A percentile compares a stretch with the other conserved stretches of the same genome.
Evolutionary conservation across 2,888 invertebrate genomes (phyloP).

Genomic region (Nymphalis c-album): DNA sequence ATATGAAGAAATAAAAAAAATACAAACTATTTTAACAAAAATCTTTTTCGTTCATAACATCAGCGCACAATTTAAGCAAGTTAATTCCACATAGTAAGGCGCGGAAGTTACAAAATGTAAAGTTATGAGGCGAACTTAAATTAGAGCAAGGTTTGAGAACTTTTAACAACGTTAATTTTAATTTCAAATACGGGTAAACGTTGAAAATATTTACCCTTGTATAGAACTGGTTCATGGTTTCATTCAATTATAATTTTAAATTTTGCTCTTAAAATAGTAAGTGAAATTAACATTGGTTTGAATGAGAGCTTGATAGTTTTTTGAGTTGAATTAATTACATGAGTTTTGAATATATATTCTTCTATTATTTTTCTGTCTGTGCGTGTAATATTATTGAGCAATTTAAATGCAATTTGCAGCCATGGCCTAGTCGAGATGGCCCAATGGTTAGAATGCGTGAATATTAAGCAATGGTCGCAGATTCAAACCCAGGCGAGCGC

Average conservation of each 20-base stretch:
- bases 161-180: slow-evolving; percentile 11
- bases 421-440: too few species aligned
- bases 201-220: slow-evolving; percentile 8
- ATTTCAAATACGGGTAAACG: slow-evolving; percentile 7
- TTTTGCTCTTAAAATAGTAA: not conserved
- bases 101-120: not conserved
- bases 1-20: too few species aligned
- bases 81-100: not conserved
- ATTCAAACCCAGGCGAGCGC: too few species aligned
- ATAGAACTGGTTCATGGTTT: not conserved
- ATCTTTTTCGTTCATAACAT: too few species aligned
- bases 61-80: not conserved
- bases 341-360: too few species aligned
- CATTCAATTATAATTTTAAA: slow-evolving; percentile 9
- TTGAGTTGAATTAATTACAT: too few species aligned
- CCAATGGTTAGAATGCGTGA: too few species aligned
- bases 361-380: too few species aligned
- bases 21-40: too few species aligned
- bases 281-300: not conserved
- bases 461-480: too few species aligned
- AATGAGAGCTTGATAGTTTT: not conserved
- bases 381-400: too few species aligned
- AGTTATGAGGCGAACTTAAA: slow-evolving; percentile 5
- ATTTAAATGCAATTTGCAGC: too few species aligned
- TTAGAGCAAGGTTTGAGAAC: not conserved